Base-by-base conservation (phyloP, 2,113 vertebrate species). In the Leptodactylus fuscus region DNA sequence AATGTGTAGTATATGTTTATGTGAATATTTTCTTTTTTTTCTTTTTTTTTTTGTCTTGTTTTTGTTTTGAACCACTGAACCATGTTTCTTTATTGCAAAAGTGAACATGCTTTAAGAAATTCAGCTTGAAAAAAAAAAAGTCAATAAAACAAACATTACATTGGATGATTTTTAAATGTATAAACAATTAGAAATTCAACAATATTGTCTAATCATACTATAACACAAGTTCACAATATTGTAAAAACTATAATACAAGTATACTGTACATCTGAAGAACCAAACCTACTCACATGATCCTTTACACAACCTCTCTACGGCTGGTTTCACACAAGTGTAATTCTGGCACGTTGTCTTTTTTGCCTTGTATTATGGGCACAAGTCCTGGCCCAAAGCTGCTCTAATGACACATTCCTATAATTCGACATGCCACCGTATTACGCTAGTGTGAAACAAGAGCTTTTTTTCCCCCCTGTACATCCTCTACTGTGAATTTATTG, bases 181-280 rank as follows among this genome's bases (percentile, higher is more conserved):
- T 97, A 98, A 99, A 99, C 97, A 98, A 95, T 98, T 98, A 98
- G 96, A 99, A 98, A 98, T 97, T 93, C 95, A 95, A 96, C 95
- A 97, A 93, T 97, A 96, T 95, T 93, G 94, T 91, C 94, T 95
- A n/a, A 95, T 93, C 88, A 85, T 93, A 92, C 94, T 97, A 96
- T 95, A 96, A 97, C 95, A 97, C 95, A 95, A 94, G 93, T 91
- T 94, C 96, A 96, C 95, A 93, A 94, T 95, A 92, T 90, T 92
- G 94, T 96, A 95, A 95, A 95, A 95, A 95, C 94, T 96, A 96
- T 96, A 92, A 94, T 96, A 96, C 94, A 96, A 88, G 90, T 93
- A 92, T 94, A 92, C 93, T 95, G 91, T 96, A 97, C 92, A 92
- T 91, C 88, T 89, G 90, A 89, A 94, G 88, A 90, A 89, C 89